phyloP scores from a whole-genome alignment of 1,140 invertebrate species.

The Cephus cinctus region DNA sequence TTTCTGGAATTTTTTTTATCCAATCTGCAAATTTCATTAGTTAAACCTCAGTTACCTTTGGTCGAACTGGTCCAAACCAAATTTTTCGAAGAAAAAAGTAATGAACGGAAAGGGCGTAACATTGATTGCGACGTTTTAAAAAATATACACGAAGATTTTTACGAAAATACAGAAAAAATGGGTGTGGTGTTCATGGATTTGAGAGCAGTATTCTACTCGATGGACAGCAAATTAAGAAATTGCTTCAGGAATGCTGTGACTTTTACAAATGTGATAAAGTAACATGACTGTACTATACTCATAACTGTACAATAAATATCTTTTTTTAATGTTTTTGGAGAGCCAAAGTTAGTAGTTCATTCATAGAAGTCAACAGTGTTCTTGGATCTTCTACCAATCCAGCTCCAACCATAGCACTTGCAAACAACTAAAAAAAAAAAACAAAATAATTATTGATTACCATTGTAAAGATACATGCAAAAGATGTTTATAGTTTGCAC shows the following conservation, averaged over 20 bases:
- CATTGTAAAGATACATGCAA: constrained; percentile 4
- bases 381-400: constrained; percentile 93
- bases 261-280: not conserved
- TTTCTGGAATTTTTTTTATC: no score
- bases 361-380: constrained; percentile 79
- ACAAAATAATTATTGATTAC: constrained; percentile 12
- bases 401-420: constrained; percentile 92
- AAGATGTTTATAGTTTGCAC: constrained; percentile 6
- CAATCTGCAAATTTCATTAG: no score
- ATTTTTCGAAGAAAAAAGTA: no score
- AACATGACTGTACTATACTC: not conserved
- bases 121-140: not conserved
- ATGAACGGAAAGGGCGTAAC: no score
- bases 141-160: not conserved
- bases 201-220: no score
- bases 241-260: no score
- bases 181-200: no score
- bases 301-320: constrained; percentile 1
- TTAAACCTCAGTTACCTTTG: no score
- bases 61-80: no score
- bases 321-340: constrained; percentile 72
- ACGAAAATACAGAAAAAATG: constrained; percentile 6
- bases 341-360: constrained; percentile 80
- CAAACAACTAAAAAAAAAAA: constrained; percentile 72
- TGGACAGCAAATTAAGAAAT: no score